Evolutionary conservation across 1,140 invertebrate genomes (phyloP).

Genomic region (Charaxes varanes): DNA sequence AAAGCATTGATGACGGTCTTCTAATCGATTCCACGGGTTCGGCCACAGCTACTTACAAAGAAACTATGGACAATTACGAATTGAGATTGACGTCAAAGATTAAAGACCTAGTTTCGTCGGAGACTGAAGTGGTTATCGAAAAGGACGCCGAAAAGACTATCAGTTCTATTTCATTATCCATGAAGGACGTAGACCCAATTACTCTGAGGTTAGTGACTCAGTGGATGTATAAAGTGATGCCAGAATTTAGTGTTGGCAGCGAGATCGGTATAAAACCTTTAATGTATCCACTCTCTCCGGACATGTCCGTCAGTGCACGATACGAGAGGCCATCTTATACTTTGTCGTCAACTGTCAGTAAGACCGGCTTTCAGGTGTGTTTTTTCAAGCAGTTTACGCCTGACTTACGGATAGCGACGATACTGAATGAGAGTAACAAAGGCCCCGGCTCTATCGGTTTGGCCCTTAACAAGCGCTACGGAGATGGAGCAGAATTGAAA

Average conservation of each 20-base stretch:
- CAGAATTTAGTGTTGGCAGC: constrained; percentile 41
- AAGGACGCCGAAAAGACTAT: constrained; percentile 37
- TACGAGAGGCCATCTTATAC: constrained; percentile 41
- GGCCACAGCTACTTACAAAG: constrained; percentile 51
- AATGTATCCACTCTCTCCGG: constrained; percentile 26
- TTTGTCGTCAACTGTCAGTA: constrained; percentile 46
- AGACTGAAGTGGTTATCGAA: constrained; percentile 51
- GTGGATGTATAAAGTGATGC: constrained; percentile 46
- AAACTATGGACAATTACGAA: constrained; percentile 37
- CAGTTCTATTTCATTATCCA: constrained; percentile 38
- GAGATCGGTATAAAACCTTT: constrained; percentile 37
- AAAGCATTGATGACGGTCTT: constrained; percentile 40
- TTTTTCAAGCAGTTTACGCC: constrained; percentile 47
- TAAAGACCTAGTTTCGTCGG: constrained; percentile 50
- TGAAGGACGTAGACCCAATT: constrained; percentile 52
- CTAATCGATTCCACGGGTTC: constrained; percentile 48
- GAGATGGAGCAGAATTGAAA: constrained; percentile 49
- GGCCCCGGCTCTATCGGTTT: constrained; percentile 37
- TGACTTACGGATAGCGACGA: constrained; percentile 47
- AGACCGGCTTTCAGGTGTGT: constrained; percentile 48
- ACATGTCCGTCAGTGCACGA: constrained; percentile 42
- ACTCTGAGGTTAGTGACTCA: constrained; percentile 44
- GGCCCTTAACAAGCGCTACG: constrained; percentile 48
- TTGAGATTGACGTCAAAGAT: constrained; percentile 53
- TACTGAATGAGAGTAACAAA: constrained; percentile 38